A percentile compares a stretch with the other conserved stretches of the same genome.
Evolutionary conservation across 2,888 invertebrate genomes (phyloP).

Genomic region (Macaria liturata): DNA sequence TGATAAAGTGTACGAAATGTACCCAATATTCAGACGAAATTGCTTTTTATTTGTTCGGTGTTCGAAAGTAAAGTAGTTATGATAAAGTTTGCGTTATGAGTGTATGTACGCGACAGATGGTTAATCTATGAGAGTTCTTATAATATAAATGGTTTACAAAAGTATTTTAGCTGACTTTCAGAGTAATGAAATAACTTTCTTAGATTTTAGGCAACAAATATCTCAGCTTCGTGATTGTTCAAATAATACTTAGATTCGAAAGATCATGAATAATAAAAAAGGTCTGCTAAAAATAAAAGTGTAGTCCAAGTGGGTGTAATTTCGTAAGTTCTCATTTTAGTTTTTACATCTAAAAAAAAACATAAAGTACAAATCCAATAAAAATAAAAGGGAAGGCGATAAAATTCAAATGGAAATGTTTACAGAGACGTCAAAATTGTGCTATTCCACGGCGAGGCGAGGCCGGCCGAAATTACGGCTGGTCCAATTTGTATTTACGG

Average conservation of each 20-base stretch:
- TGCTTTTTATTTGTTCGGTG: slow-evolving; percentile 4
- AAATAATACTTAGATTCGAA: no score
- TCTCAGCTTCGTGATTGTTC: no score
- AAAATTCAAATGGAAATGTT: slow-evolving; percentile 58
- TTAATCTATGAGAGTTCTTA: no score
- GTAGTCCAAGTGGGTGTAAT: slow-evolving; percentile 1
- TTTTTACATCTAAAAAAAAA: slow-evolving; percentile 21
- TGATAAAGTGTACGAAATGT: slow-evolving; percentile 14
- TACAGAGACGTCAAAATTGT: slow-evolving; percentile 50
- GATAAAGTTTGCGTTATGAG: no score
- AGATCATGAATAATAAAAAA: no score
- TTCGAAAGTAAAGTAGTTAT: background rate
- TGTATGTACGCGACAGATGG: no score
- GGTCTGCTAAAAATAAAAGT: no score
- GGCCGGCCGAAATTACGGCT: slow-evolving; percentile 42
- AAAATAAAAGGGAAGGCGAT: slow-evolving; percentile 52
- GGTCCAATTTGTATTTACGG: slow-evolving; percentile 50
- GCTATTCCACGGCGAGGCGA: slow-evolving; percentile 35
- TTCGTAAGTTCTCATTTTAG: slow-evolving; percentile 10
- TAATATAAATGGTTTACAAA: no score
- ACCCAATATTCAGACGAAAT: slow-evolving; percentile 10
- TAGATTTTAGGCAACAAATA: no score
- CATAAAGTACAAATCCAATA: slow-evolving; percentile 51
- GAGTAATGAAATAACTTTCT: no score
- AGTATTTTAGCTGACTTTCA: no score